phyloP scores from a whole-genome alignment of 1,140 invertebrate genomes.

The Triops longicaudatus region DNA sequence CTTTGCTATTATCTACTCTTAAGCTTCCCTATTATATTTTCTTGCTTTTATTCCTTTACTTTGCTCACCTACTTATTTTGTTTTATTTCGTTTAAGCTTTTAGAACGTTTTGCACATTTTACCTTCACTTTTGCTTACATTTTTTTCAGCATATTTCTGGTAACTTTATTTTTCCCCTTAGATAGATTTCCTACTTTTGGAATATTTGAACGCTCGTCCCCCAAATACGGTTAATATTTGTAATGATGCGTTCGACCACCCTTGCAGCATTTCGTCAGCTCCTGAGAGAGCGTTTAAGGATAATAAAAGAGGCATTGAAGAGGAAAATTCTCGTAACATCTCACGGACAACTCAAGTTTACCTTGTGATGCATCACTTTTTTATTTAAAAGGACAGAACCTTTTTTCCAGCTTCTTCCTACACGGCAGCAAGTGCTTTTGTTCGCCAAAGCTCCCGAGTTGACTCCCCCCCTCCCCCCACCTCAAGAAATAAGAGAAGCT shows the following conservation, averaged over 20 bases:
- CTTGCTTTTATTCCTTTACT: neutral
- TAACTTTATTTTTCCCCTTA: no score
- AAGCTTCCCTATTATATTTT: no score
- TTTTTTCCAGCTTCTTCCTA: neutral
- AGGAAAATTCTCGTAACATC: neutral
- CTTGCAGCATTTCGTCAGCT: neutral
- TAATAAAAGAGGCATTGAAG: neutral
- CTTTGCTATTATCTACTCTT: no score
- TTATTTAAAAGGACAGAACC: neutral
- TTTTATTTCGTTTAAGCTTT: no score
- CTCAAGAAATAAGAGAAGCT: no score
- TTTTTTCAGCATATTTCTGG: no score
- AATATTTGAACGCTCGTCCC: no score
- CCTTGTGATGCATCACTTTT: slow-evolving; percentile 15
- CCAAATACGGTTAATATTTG: neutral
- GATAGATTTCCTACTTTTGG: no score
- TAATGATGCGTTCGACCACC: neutral
- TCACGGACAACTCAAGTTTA: neutral
- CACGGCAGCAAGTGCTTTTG: neutral
- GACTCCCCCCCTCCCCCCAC: neutral
- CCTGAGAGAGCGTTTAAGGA: neutral
- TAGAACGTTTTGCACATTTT: no score
- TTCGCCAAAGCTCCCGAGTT: neutral
- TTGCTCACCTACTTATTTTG: neutral
- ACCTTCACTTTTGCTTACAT: neutral